Conservation (phyloP, 2,113 vertebrate species). For the Cottus gobio region DNA sequence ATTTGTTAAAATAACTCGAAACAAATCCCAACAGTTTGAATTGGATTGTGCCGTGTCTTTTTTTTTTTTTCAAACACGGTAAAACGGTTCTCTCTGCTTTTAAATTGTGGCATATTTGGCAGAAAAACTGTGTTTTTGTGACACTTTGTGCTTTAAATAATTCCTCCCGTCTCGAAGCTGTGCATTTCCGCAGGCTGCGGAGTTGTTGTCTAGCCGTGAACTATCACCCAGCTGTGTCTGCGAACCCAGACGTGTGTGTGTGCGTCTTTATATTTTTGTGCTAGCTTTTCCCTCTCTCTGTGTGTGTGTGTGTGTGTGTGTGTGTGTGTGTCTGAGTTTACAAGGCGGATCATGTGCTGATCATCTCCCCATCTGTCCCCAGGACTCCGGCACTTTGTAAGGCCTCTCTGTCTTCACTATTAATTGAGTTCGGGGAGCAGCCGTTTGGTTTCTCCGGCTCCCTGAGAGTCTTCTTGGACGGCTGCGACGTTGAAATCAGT, state of each 20-base stretch:
- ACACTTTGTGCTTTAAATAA: not conserved
- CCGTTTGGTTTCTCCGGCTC: constrained; percentile 37
- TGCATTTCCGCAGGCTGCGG: constrained; percentile 14
- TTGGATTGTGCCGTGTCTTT: constrained; percentile 3
- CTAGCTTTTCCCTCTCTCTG: constrained; percentile 19
- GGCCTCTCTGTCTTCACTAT: constrained; percentile 56
- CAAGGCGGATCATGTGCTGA: constrained; percentile 76
- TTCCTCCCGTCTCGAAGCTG: not conserved
- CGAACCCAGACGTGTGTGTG: constrained; percentile 19
- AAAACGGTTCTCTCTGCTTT: not conserved
- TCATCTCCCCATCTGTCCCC: constrained; percentile 62
- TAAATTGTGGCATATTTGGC: not conserved
- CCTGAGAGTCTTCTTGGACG: not conserved
- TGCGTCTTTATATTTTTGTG: constrained; percentile 2
- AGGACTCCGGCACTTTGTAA: constrained; percentile 48
- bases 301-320: constrained; percentile 25
- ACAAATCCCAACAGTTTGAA: not conserved
- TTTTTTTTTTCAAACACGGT: not conserved
- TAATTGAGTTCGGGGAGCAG: constrained; percentile 44
- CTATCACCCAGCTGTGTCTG: constrained; percentile 42
- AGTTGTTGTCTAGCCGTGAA: constrained; percentile 43
- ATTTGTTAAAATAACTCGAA: constrained; percentile 3
- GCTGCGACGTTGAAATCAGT: constrained; percentile 8
- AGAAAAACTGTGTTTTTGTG: not conserved
- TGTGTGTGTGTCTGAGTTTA: constrained; percentile 45